Evolutionary conservation across 2,888 invertebrate species (phyloP).

Genomic region (Eupithecia subumbrata): DNA sequence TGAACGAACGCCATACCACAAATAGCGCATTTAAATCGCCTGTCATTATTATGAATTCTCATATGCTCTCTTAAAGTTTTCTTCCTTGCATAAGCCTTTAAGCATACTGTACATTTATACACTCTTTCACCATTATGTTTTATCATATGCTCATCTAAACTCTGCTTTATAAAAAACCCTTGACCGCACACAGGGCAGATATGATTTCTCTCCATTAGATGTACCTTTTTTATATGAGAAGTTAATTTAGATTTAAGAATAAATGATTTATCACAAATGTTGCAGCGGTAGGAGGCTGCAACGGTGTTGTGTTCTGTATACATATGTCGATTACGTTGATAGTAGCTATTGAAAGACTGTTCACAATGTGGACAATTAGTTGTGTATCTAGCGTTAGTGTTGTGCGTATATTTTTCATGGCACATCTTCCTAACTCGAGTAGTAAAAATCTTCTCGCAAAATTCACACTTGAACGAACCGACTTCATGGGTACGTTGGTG

Average conservation of each 20-base stretch:
- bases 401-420: constrained; percentile 76
- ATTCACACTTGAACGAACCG: constrained; percentile 67
- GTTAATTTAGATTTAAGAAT: constrained; percentile 73
- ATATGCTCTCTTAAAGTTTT: constrained; percentile 75
- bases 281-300: constrained; percentile 72
- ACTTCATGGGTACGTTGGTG: constrained; percentile 70
- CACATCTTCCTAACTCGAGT: constrained; percentile 66
- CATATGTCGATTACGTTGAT: constrained; percentile 74
- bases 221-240: constrained; percentile 74
- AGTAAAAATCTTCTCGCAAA: constrained; percentile 70
- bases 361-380: constrained; percentile 74
- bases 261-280: constrained; percentile 73
- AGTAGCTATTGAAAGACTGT: constrained; percentile 70
- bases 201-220: constrained; percentile 75
- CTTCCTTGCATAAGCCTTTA: constrained; percentile 72
- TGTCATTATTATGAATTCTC: constrained; percentile 77
- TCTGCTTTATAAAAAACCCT: constrained; percentile 74
- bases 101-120: constrained; percentile 69
- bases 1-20: constrained; percentile 73
- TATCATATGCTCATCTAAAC: constrained; percentile 74
- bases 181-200: constrained; percentile 73
- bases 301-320: constrained; percentile 65
- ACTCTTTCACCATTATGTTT: constrained; percentile 74
- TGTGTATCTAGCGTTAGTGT: constrained; percentile 65
- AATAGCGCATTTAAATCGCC: constrained; percentile 71